Base-by-base conservation (phyloP, 2,797 vertebrate genomes). In the Hoplostethus atlanticus region DNA sequence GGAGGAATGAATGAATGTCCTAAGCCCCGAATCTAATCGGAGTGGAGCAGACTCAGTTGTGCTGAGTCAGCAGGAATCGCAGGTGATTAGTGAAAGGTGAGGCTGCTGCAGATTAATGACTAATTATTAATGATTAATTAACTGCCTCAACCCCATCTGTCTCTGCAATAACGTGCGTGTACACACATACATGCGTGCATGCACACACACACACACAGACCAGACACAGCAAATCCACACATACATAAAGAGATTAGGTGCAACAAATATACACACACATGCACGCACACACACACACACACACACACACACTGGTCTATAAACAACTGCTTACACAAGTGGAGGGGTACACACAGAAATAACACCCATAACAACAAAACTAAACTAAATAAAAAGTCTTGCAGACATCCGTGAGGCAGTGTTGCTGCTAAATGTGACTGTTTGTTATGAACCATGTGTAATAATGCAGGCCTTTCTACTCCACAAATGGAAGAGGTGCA, bases 1-100 rank as follows among this genome's bases (percentile, higher is more conserved):
- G 62, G 72, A 64, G 64, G 52, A 68, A 72, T 76, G 65, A 85
- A 83, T 81, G 70, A 77, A 87, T 9, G 68, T 81, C 80, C 61
- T 87, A 83, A 88, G 79, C 82, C 59, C 74, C 80, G 78, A 71
- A 76, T 87, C 84, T 91, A 91, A 93, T 92, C 89, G 84, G 80
- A 83, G 80, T 67, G 66, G 64, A 81, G 80, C 64, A 64, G 79
- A 84, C 84, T 59, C 72, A 57, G 70, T 34, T 16, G 62, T 77
- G 88, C 85, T 89, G 92, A 91, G 54, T 90, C 90, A 92, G 85
- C 85, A 79, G 80, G 76, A 90, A 85, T 85, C 80, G 48, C 80
- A 93, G 80, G 83, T 77, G 90, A 89, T 92, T 90, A 91, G 71
- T 44, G 55, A 85, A 86, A 85, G 87, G 85, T 80, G 88, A 89